These are phyloP conservation scores for Odobenus rosmarus DNA, from an alignment of 2,113 vertebrate genomes.

Conservation along the genomic window DNA sequence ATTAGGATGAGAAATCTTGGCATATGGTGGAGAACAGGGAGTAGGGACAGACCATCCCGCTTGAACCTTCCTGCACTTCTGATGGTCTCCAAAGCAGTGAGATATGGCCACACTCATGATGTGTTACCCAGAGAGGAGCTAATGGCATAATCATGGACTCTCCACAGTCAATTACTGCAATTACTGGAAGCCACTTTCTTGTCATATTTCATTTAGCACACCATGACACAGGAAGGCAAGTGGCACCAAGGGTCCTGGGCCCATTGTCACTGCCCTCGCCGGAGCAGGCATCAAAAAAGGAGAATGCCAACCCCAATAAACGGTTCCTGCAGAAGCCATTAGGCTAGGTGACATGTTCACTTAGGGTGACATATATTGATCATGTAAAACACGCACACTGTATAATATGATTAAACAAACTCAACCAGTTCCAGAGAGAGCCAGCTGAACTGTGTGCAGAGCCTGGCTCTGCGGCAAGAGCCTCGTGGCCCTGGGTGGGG, in stretches of 20 bases:
- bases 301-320: conserved; percentile 72
- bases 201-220: conserved; percentile 85
- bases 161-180: conserved; percentile 84
- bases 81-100: conserved; percentile 66
- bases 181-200: conserved; percentile 82
- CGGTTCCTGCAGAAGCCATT: conserved; percentile 68
- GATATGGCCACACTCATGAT: conserved; percentile 67
- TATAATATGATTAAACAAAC: conserved; percentile 59
- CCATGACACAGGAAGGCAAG: conserved; percentile 73
- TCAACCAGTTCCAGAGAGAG: conserved; percentile 32
- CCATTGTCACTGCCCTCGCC: conserved; percentile 29
- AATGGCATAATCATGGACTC: conserved; percentile 83
- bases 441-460: background rate
- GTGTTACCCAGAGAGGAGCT: conserved; percentile 77
- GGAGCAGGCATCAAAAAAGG: conserved; percentile 69
- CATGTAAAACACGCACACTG: conserved; percentile 59
- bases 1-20: background rate
- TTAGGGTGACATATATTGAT: conserved; percentile 67
- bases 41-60: too few species aligned
- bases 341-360: conserved; percentile 71
- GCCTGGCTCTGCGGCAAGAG: background rate
- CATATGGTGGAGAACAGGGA: background rate
- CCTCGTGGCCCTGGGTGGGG: background rate
- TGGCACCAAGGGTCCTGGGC: conserved; percentile 69
- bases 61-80: background rate